A percentile compares a stretch with the other conserved stretches of the same genome.
Evolutionary conservation across 2,888 invertebrate genomes (phyloP).

Genomic region (Tachina grossa): DNA sequence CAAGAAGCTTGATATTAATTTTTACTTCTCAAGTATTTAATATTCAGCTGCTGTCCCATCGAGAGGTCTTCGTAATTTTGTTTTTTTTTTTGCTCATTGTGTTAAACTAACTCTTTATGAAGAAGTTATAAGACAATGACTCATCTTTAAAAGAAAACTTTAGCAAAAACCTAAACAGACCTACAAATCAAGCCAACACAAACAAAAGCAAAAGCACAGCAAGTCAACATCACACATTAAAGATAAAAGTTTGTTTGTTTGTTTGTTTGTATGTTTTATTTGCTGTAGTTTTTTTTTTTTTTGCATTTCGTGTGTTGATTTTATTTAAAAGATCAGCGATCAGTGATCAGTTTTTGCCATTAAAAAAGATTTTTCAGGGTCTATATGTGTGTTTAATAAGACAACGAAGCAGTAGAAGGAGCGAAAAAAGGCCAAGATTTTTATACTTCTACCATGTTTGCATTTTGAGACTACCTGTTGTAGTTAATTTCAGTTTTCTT

Average conservation of each 20-base stretch:
- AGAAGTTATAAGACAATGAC: constrained; percentile 55
- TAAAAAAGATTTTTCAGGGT: constrained; percentile 60
- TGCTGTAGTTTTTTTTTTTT: constrained; percentile 34
- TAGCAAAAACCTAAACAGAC: constrained; percentile 56
- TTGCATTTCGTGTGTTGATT: constrained; percentile 63
- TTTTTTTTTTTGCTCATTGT: constrained; percentile 7
- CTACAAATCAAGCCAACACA: constrained; percentile 53
- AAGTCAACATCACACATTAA: constrained; percentile 64
- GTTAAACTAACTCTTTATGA: constrained; percentile 16
- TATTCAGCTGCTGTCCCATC: constrained; percentile 65
- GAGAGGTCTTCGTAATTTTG: constrained; percentile 51
- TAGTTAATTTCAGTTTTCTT: constrained; percentile 48
- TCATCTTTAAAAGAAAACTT: constrained; percentile 61
- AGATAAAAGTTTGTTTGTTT: constrained; percentile 45
- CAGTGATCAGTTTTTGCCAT: constrained; percentile 71
- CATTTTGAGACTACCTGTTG: constrained; percentile 67
- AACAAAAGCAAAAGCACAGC: constrained; percentile 29
- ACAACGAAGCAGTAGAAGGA: constrained; percentile 27
- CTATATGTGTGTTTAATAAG: constrained; percentile 48
- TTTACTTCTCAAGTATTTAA: constrained; percentile 51
- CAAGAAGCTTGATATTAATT: constrained; percentile 55
- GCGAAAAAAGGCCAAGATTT: constrained; percentile 53
- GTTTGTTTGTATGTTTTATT: constrained; percentile 6
- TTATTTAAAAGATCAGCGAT: constrained; percentile 65
- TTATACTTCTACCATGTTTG: constrained; percentile 49